Evolutionary conservation across 2,797 vertebrate species (phyloP).

Genomic region (Ataeniobius toweri): DNA sequence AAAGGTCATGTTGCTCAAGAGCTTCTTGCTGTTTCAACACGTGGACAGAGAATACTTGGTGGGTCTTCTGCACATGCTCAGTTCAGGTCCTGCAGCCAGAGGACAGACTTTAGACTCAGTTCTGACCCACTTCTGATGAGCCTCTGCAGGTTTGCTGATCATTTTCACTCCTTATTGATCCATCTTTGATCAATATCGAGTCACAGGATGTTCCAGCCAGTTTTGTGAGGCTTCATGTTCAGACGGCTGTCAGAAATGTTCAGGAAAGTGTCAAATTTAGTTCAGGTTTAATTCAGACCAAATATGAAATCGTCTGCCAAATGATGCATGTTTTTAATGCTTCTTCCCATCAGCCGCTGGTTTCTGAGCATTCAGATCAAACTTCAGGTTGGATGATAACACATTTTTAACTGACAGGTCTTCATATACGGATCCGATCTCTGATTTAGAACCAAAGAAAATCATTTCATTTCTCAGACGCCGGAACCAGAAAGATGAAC

Average conservation of each 20-base stretch:
- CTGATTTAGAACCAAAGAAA: neutral
- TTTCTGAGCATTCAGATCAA: neutral
- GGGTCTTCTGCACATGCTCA: slow-evolving; percentile 15
- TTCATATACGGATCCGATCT: neutral
- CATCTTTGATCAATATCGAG: neutral
- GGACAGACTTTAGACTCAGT: neutral
- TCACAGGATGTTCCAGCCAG: neutral
- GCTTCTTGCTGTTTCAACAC: slow-evolving; percentile 23
- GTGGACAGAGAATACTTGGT: neutral
- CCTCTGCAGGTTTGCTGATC: neutral
- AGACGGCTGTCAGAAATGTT: no score
- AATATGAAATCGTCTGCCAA: no score
- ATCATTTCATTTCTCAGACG: no score
- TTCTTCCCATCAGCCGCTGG: neutral
- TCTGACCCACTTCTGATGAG: neutral
- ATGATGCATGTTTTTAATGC: neutral
- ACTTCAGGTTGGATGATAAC: neutral
- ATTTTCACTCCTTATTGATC: neutral
- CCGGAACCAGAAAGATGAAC: neutral
- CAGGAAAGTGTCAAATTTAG: no score
- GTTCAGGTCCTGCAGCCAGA: neutral
- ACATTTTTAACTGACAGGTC: neutral
- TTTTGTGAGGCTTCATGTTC: no score
- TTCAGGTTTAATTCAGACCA: no score
- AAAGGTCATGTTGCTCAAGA: slow-evolving; percentile 37